These are phyloP conservation scores for Bathybates hornii DNA, from an alignment of 2,113 vertebrate genomes.

Conservation along the genomic window DNA sequence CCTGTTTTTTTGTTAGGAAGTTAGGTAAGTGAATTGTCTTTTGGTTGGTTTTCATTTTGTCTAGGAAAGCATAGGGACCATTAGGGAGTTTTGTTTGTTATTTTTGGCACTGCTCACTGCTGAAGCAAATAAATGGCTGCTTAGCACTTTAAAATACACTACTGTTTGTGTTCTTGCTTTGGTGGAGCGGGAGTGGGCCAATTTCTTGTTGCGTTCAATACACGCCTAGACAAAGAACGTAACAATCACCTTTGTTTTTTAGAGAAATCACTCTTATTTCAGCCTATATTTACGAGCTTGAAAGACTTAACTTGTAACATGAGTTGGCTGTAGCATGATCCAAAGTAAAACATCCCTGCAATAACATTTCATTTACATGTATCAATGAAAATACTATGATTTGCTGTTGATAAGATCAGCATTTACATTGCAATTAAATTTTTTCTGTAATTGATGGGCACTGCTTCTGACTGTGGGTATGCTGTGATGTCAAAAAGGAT, in stretches of 20 bases:
- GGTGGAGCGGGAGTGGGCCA: no score
- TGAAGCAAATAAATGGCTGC: no score
- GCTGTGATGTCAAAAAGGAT: constrained; percentile 73
- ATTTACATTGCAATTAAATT: not conserved
- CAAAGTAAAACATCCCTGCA: not conserved
- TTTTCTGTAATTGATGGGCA: not conserved
- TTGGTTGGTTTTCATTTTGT: no score
- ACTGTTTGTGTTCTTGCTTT: no score
- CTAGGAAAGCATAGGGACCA: no score
- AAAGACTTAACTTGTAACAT: not conserved
- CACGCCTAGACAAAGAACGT: no score
- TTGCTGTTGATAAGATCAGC: not conserved
- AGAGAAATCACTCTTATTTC: not conserved
- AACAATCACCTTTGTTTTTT: not conserved
- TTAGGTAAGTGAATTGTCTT: no score
- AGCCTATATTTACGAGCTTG: not conserved
- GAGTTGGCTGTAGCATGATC: not conserved
- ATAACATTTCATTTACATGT: not conserved
- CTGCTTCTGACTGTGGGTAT: not conserved
- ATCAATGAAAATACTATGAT: not conserved
- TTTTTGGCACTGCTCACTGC: no score
- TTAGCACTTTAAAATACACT: no score
- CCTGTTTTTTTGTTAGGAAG: no score
- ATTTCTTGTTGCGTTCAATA: no score
- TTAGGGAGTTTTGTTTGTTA: no score